Evolutionary conservation across 2,888 invertebrate genomes (phyloP), one percentile per base, ranked within the genome.

Genomic region (Laothoe populi): DNA sequence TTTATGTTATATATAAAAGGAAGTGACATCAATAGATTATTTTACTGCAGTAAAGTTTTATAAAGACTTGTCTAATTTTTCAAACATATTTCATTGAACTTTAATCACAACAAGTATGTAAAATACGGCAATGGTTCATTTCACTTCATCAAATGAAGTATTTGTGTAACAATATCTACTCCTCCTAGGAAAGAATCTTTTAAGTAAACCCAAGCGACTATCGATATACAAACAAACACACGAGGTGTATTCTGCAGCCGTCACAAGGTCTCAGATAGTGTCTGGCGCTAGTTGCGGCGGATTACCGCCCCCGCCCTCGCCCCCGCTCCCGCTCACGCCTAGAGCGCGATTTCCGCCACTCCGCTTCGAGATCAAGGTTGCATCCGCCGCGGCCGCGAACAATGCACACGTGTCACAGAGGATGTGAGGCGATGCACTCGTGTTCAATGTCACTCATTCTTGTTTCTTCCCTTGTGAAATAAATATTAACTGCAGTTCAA

Each of bases 361-460:
- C 40, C 40, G 16, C n/a, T 24, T n/a, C 23, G 35, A 49, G 49
- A 49, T 49, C 49, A 49, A 49, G 49, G 31, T 24, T 31, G 49
- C 26, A 49, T 49, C 49, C 26, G 49, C 49, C 16, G 26, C 4
- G 31, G 49, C 49, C 16, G 26, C 4, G 31, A 53, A 35, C 19
- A 53, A 53, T 53, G 4, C 35, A 19, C 35, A 1, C 11, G 16
- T 31, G 10, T 8, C 4, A 19, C 35, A 16, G 19, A 53, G 16
- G 35, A 53, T 10, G 16, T 11, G 11, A 26, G 24, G 26, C 0
- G 2, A 19, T 19, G 11, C 11, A 19, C 0, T n/a, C 48, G 19
- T 1, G 11, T 10, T 16, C 53, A 31, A 16, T 19, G 10, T 1
- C 7, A 44, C 1, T 5, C 42, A 8, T 2, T 7, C 8, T 44